phyloP scores from a whole-genome alignment of 1,140 invertebrate species.

The Zaprionus tsacasi region DNA sequence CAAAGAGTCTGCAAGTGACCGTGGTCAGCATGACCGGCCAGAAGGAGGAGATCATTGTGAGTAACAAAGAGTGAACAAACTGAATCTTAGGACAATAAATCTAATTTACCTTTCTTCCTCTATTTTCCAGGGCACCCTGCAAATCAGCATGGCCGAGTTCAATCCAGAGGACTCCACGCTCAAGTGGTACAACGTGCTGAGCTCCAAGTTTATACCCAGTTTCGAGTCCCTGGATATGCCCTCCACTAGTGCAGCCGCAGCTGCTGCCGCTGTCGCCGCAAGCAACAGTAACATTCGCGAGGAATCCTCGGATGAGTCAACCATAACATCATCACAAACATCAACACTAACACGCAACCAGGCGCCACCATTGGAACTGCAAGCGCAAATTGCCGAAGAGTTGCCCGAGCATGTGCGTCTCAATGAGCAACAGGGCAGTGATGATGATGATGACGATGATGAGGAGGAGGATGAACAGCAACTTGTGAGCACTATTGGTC shows the following conservation, averaged over 20 bases:
- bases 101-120: neutral
- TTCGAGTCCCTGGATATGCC: constrained; percentile 85
- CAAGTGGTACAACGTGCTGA: constrained; percentile 98
- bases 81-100: neutral
- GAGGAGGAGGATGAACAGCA: constrained; percentile 86
- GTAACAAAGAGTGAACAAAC: constrained; percentile 60
- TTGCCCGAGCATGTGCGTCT: constrained; percentile 87
- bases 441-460: constrained; percentile 85
- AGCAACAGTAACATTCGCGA: constrained; percentile 86
- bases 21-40: constrained; percentile 89
- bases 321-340: constrained; percentile 97
- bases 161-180: constrained; percentile 91
- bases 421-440: constrained; percentile 85
- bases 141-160: constrained; percentile 98
- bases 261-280: constrained; percentile 60
- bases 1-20: constrained; percentile 95
- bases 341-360: constrained; percentile 97
- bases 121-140: constrained; percentile 92
- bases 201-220: constrained; percentile 92
- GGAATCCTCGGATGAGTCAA: constrained; percentile 98
- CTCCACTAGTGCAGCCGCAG: constrained; percentile 77
- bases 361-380: constrained; percentile 86
- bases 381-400: constrained; percentile 86
- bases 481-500: constrained; percentile 52
- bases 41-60: constrained; percentile 93